phyloP scores from a whole-genome alignment of 2,797 vertebrate genomes.

The Bradypodion pumilum region DNA sequence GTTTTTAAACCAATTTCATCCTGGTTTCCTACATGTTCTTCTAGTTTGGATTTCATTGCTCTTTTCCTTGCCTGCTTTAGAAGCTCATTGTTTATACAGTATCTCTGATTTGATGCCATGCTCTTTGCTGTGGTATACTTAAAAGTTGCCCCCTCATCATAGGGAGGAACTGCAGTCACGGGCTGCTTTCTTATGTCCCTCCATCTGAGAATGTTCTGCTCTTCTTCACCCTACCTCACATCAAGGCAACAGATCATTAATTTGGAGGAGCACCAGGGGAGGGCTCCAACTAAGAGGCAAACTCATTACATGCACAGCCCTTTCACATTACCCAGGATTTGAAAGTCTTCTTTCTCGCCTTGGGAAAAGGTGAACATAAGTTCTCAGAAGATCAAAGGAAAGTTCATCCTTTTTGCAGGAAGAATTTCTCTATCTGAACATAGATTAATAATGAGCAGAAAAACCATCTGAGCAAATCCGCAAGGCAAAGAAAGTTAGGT shows the following conservation, averaged over 20 bases:
- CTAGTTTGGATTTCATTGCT: background rate
- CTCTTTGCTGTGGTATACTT: background rate
- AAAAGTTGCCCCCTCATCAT: background rate
- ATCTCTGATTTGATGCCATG: background rate
- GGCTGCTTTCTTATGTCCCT: background rate
- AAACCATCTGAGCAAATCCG: background rate
- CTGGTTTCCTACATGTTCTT: background rate
- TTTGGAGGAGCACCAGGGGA: background rate
- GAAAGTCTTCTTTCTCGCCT: background rate
- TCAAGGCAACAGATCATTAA: background rate
- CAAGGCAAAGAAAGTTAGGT: background rate
- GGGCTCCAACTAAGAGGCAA: background rate
- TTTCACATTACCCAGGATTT: background rate
- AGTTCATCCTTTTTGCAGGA: background rate
- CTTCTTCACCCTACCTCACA: background rate
- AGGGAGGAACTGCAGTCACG: background rate
- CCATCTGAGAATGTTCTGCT: background rate
- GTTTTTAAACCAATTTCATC: background rate
- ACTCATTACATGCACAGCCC: no score
- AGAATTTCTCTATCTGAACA: background rate
- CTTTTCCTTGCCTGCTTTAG: background rate
- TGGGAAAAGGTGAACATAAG: background rate
- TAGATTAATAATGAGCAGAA: background rate
- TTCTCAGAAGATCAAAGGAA: background rate
- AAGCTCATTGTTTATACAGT: background rate